Evolutionary conservation across 2,888 invertebrate genomes (phyloP), one percentile per base, ranked within the genome.

Genomic region (Metallyticus violacea): DNA sequence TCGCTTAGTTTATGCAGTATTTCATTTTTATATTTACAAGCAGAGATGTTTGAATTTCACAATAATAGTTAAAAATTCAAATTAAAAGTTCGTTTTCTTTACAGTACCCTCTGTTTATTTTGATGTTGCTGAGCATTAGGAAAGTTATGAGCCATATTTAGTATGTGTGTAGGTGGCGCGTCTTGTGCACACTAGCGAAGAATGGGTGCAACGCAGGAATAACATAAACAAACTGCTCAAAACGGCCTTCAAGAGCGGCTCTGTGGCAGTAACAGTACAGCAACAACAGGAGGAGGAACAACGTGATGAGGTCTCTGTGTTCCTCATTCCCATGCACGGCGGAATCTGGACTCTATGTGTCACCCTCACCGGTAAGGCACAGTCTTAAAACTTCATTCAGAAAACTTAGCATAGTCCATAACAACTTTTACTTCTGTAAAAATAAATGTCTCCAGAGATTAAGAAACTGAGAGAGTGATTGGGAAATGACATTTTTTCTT

Each of bases 291-390:
- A 93, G 94, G 25, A 93, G 93, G 83, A 94, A 93, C 88, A 94
- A 94, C 76, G 76, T n/a, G 77, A 82, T 62, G 89, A 94, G 95
- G 89, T 97, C 96, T 96, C 93, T 96, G 89, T 93, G 76, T 96
- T 97, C 92, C 92, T 97, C 87, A 96, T 97, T 30, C 97, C 97
- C 15, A 97, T 97, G 95, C 96, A 96, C 90, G 97, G 96, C n/a
- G 98, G 97, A 76, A 98, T 96, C 90, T 98, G 97, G 98, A 97
- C 96, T 27, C 94, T 96, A 91, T 98, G 96, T 92, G 96, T 96
- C 90, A 96, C 96, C 90, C 93, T 97, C 89, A 95, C 95, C 92
- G 97, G 97, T 97, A 92, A 91, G 90, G 6, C 9, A 2, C 9
- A n/a, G n/a, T 62, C 15, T 62, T 62, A 62, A 7, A 62, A 15